These are phyloP conservation scores for Drosophila ercepeae DNA, from an alignment of 1,140 invertebrate genomes.

Conservation along the genomic window DNA sequence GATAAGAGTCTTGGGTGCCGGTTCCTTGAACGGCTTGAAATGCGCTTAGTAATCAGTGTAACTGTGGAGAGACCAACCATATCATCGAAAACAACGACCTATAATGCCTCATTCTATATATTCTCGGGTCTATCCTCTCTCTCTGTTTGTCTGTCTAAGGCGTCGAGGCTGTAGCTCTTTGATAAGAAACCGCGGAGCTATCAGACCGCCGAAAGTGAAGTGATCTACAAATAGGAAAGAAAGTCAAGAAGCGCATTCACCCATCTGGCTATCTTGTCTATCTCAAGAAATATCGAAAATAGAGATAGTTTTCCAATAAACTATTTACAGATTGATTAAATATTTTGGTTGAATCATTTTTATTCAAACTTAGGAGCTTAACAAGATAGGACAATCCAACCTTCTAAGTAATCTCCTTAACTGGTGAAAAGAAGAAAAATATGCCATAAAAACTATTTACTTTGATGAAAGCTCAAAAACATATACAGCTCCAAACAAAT, in stretches of 20 bases:
- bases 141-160: conserved; percentile 15
- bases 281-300: not conserved
- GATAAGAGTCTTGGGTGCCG: conserved; percentile 7
- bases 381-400: not conserved
- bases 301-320: no score
- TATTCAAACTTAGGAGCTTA: no score
- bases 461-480: conserved; percentile 41
- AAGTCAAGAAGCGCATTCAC: conserved; percentile 2
- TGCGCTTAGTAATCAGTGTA: conserved; percentile 43
- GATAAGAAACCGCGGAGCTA: conserved; percentile 56
- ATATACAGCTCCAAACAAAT: conserved; percentile 29
- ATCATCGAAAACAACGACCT: conserved; percentile 57
- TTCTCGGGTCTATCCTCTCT: conserved; percentile 3
- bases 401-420: conserved; percentile 25
- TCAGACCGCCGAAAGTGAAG: conserved; percentile 59
- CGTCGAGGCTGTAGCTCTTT: conserved; percentile 38
- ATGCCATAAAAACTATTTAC: conserved; percentile 48
- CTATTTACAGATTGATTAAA: not conserved
- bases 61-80: conserved; percentile 4
- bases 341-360: no score
- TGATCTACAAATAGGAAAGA: conserved; percentile 58
- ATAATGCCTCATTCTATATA: conserved; percentile 30
- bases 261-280: not conserved
- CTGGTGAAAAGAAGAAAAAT: conserved; percentile 25
- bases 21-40: conserved; percentile 63